phyloP scores from a whole-genome alignment of 2,888 invertebrate species.

The Epiperipatus broadwayi region DNA sequence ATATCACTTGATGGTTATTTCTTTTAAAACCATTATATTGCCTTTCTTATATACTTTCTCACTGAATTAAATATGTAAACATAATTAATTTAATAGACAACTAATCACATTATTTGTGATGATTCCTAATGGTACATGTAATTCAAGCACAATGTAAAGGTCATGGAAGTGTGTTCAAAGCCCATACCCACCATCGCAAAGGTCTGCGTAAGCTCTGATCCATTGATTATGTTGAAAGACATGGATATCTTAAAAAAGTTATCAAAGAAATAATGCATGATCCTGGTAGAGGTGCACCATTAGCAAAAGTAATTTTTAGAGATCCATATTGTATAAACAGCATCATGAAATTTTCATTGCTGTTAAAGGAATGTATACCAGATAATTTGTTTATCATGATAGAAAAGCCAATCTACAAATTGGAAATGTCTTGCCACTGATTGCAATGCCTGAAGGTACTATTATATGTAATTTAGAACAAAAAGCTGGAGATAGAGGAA shows the following conservation, averaged over 20 bases:
- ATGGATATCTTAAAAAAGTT: slow-evolving; percentile 97
- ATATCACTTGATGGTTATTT: too few relatives aligned
- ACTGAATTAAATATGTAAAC: too few relatives aligned
- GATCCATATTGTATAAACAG: slow-evolving; percentile 93
- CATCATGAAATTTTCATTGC: slow-evolving; percentile 94
- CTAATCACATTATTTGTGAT: too few relatives aligned
- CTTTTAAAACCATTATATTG: too few relatives aligned
- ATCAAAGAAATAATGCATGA: slow-evolving; percentile 96
- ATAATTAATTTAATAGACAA: too few relatives aligned
- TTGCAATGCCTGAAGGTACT: slow-evolving; percentile 97
- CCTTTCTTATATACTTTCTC: too few relatives aligned
- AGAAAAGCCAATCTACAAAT: slow-evolving; percentile 61
- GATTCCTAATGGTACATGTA: slow-evolving; percentile 76
- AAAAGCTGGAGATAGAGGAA: slow-evolving; percentile 94
- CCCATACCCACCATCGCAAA: slow-evolving; percentile 95
- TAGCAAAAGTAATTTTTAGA: slow-evolving; percentile 90
- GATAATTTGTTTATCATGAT: slow-evolving; percentile 96
- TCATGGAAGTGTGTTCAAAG: slow-evolving; percentile 93
- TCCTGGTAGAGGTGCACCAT: slow-evolving; percentile 93
- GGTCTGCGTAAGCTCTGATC: slow-evolving; percentile 91
- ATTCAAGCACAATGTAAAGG: slow-evolving; percentile 99
- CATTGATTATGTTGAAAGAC: slow-evolving; percentile 88
- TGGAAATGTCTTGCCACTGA: slow-evolving; percentile 96
- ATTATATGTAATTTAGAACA: slow-evolving; percentile 97
- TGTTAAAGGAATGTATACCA: slow-evolving; percentile 97